Conservation (phyloP, 64 coral and sea anemone genomes). For the Platygyra sinensis region DNA sequence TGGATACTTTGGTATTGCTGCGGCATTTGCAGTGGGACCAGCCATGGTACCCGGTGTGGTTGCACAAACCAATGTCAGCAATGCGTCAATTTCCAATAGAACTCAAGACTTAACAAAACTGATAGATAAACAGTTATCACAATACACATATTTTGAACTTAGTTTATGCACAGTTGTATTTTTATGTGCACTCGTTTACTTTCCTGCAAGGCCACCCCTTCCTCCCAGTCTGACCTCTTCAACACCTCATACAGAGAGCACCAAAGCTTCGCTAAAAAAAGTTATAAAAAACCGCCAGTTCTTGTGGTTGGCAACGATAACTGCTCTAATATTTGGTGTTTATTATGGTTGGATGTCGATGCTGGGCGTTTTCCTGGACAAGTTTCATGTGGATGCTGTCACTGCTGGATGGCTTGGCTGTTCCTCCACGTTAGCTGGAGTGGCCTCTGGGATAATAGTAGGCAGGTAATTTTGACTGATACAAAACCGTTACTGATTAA, state of each 20-base stretch:
- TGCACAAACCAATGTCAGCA: neutral
- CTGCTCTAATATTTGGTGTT: too few species aligned
- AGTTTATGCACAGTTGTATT: constrained; percentile 34
- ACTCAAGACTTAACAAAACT: neutral
- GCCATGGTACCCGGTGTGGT: constrained; percentile 25
- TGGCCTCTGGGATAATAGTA: constrained; percentile 63
- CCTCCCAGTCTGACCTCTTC: too few species aligned
- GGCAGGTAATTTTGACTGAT: constrained; percentile 47
- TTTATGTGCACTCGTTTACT: too few species aligned
- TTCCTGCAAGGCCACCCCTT: too few species aligned
- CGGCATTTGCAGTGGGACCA: constrained; percentile 68
- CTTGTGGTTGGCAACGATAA: too few species aligned
- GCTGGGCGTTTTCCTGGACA: constrained; percentile 51
- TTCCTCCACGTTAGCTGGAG: constrained; percentile 59
- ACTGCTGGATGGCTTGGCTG: constrained; percentile 80
- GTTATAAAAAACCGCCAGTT: too few species aligned
- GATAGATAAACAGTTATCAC: constrained; percentile 8
- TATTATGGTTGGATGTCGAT: constrained; percentile 75
- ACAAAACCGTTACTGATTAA: too few species aligned
- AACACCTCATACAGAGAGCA: too few species aligned
- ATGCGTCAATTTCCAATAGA: neutral
- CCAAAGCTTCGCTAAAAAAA: too few species aligned
- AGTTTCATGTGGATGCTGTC: constrained; percentile 52
- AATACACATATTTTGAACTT: constrained; percentile 41
- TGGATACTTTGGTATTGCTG: constrained; percentile 46